Evolutionary conservation across 2,797 vertebrate species (phyloP), one percentile per base, ranked within the genome.

Genomic region (Sebastes oblongus): DNA sequence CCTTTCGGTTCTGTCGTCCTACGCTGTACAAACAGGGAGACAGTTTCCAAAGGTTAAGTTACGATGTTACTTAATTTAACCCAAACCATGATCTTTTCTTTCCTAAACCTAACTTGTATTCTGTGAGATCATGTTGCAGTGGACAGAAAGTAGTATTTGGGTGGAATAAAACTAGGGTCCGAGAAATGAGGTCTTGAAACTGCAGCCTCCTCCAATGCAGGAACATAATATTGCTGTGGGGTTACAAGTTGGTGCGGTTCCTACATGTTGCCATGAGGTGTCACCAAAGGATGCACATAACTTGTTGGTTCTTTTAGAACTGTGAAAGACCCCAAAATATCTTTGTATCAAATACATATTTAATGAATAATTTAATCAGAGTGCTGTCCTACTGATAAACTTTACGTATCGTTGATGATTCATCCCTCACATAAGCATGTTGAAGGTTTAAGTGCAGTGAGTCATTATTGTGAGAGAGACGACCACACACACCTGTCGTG

Each of bases 401-500:
- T 29, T 8, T 22, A 18, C 30, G 13, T 22, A 5, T 25, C 42
- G 56, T n/a, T 10, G 16, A 55, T 42, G 1, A 60, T 56, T 29
- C 6, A 58, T 30, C 9, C 3, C 5, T 2, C 12, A 32, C 8
- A 60, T 22, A 3, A 13, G 18, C 32, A 56, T 20, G 11, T 9
- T 27, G 3, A 59, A 34, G 58, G 22, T 65, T 69, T 1, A 54
- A 4, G 34, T 5, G 12, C 16, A 36, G 3, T 8, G 4, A 25
- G 32, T 46, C 5, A 14, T 32, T 3, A 50, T 1, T 1, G 24
- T 8, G 8, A 30, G 12, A 18, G 5, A 14, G 50, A 5, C 4
- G 2, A 1, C 9, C 34, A 36, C 30, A 61, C 80, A 42, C 55
- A 93, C 92, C 88, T 87, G 61, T 1, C 6, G 20, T 8, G 27